These are phyloP conservation scores for Pseudococcus viburni DNA, from an alignment of 2,888 invertebrate genomes.

Conservation along the genomic window DNA sequence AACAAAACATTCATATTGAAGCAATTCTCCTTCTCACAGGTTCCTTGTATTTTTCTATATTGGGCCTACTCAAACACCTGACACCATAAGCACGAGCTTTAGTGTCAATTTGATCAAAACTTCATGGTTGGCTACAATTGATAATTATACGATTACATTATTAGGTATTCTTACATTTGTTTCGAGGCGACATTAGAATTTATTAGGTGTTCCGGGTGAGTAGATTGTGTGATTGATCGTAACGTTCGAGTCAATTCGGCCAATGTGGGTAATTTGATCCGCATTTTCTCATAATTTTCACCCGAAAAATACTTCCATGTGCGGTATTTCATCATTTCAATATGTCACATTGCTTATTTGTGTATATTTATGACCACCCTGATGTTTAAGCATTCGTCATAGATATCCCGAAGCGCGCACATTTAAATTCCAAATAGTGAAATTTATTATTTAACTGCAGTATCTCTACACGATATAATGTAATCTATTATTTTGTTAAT, in stretches of 20 bases:
- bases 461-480: slow-evolving; percentile 46
- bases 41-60: neutral
- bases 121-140: slow-evolving; percentile 22
- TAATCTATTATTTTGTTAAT: slow-evolving; percentile 56
- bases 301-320: neutral
- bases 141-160: slow-evolving; percentile 47
- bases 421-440: slow-evolving; percentile 43
- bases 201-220: slow-evolving; percentile 43
- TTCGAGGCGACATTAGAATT: slow-evolving; percentile 14
- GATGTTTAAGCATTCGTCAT: neutral
- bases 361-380: neutral
- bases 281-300: slow-evolving; percentile 12
- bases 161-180: neutral
- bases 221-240: slow-evolving; percentile 38
- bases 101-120: neutral
- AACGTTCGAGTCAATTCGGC: neutral
- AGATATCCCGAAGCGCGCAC: slow-evolving; percentile 15
- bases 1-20: neutral
- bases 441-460: slow-evolving; percentile 13
- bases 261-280: neutral
- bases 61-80: neutral
- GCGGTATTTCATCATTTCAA: neutral
- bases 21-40: neutral
- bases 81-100: slow-evolving; percentile 16
- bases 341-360: neutral